A percentile compares a stretch with the other conserved stretches of the same genome.
Conservation (phyloP, 2,113 vertebrate species). For the cattle (Bos taurus) region DNA sequence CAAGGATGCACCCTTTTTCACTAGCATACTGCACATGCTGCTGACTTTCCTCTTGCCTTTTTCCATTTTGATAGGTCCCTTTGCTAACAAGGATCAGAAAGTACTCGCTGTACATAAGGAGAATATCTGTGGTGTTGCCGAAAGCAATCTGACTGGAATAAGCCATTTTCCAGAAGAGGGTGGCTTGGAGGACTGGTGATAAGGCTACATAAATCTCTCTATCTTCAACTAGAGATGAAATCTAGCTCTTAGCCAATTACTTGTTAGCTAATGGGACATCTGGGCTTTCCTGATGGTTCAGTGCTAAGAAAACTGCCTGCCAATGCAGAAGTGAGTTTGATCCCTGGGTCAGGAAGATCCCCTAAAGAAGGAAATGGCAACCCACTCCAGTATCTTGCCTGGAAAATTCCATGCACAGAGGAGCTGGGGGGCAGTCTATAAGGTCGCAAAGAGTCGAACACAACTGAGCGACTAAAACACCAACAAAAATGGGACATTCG, state of each 20-base stretch:
- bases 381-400: too few relatives aligned
- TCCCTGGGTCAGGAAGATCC: too few relatives aligned
- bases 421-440: too few relatives aligned
- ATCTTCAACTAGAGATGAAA: neutral
- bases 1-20: neutral
- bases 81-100: neutral
- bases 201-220: neutral
- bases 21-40: neutral
- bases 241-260: neutral
- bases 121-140: neutral
- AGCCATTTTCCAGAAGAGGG: neutral
- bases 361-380: too few relatives aligned
- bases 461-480: too few relatives aligned
- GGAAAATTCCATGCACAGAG: too few relatives aligned
- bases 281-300: too few relatives aligned
- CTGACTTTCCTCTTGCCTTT: neutral
- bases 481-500: neutral
- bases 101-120: neutral
- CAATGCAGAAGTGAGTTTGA: too few relatives aligned
- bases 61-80: neutral
- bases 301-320: too few relatives aligned
- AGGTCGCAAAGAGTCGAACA: too few relatives aligned
- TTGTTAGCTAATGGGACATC: neutral
- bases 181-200: neutral
- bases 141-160: neutral